Conservation (phyloP, 2,113 vertebrate species). For the Cisticola juncidis region DNA sequence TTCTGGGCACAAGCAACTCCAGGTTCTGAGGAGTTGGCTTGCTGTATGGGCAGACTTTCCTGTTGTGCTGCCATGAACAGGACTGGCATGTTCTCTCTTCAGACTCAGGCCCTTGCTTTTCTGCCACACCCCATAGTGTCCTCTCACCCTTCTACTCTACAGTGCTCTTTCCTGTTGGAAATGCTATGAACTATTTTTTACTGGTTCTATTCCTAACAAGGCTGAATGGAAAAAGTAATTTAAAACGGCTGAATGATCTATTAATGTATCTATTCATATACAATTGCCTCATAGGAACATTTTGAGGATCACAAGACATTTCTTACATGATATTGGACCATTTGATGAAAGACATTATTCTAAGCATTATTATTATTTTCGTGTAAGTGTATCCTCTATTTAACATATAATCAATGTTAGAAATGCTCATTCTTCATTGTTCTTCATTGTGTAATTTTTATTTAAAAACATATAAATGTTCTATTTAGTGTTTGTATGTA, state of each 20-base stretch:
- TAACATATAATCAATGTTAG: background rate
- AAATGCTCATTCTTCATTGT: background rate
- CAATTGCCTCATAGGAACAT: background rate
- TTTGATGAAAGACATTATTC: background rate
- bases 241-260: background rate
- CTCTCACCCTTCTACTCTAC: background rate
- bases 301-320: background rate
- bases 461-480: background rate
- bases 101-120: background rate
- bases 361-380: background rate
- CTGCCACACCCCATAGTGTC: accelerated
- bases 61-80: background rate
- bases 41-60: background rate
- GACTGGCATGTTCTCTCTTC: background rate
- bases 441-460: background rate
- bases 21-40: background rate
- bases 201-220: background rate
- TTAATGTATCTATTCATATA: background rate
- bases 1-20: background rate
- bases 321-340: background rate
- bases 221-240: background rate
- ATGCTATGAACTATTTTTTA: background rate
- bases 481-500: background rate
- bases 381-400: background rate
- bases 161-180: background rate